Evolutionary conservation across 1,140 invertebrate species (phyloP).

Genomic region (Ephestia elutella): DNA sequence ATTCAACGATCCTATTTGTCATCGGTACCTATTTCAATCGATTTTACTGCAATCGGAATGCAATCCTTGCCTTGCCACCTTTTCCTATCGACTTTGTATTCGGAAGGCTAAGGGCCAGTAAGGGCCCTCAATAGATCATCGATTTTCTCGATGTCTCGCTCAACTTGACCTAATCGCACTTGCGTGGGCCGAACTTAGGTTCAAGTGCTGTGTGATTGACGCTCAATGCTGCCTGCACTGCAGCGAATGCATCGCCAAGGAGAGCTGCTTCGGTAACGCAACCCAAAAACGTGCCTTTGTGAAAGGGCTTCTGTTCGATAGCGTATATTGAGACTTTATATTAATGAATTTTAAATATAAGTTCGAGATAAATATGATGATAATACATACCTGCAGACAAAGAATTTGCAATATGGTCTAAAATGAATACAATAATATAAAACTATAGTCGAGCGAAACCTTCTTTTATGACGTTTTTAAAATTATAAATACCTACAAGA

Average conservation of each 20-base stretch:
- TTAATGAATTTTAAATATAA: too few species aligned
- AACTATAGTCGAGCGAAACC: too few species aligned
- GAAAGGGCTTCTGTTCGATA: not conserved
- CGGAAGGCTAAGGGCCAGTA: not conserved
- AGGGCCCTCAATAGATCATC: not conserved
- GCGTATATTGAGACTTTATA: not conserved
- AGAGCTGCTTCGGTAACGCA: not conserved
- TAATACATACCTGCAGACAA: not conserved
- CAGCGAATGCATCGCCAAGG: not conserved
- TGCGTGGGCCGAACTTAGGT: slow-evolving; percentile 13
- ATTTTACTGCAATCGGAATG: too few species aligned
- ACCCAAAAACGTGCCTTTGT: not conserved
- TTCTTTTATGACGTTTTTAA: too few species aligned
- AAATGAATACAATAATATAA: too few species aligned
- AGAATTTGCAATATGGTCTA: too few species aligned
- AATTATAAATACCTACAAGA: too few species aligned
- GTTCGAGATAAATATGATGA: too few species aligned
- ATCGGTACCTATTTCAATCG: not conserved
- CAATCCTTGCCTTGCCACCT: not conserved
- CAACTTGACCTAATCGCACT: slow-evolving; percentile 14
- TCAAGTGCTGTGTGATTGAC: slow-evolving; percentile 5
- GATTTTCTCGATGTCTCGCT: slow-evolving; percentile 6
- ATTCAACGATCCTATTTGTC: too few species aligned
- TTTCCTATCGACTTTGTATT: not conserved
- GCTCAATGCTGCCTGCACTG: not conserved